Evolutionary conservation across 2,888 invertebrate species (phyloP), one percentile per base, ranked within the genome.

Genomic region (Chesias legatella): DNA sequence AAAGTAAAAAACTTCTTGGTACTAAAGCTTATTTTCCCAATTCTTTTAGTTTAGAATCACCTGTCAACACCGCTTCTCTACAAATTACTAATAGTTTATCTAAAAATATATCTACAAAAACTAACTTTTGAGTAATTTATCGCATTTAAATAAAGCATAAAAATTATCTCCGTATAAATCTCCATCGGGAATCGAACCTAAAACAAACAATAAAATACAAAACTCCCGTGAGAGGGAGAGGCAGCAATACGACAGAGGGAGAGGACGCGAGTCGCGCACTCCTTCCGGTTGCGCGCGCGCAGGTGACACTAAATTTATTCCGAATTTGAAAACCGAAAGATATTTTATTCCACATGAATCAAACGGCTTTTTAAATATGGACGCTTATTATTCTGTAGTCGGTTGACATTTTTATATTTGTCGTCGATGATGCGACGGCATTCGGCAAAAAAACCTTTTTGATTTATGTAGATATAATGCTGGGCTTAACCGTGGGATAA

Each of bases 291-390:
- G 79, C 79, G 68, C 70, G 53, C 67, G 71, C 78, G 86, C 86
- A 88, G 86, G 86, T 88, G 86, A 88, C 86, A 86, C 74, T 58
- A 82, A 88, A 88, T 86, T 85, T 86, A 88, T 88, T 86, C 86
- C 72, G 80, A 85, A 85, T 85, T 85, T 85, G 81, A 88, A 85
- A 86, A 83, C 76, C 85, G 80, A 83, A 78, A 77, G 73, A 83
- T 84, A 86, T 84, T 80, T 85, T 77, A 85, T 59, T 53, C 73
- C 81, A 74, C 74, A 79, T 74, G 79, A 82, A 80, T 76, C 82
- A 85, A 86, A 86, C 83, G 84, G 76, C 84, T 78, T 84, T 85
- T 86, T 86, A 84, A 85, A 86, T 84, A 83, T 82, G 85, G 77
- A 80, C 79, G 75, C 85, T 78, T 61, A 84, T 86, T 86, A 83